phyloP scores from a whole-genome alignment of 2,888 invertebrate species.

The Drepana falcataria region DNA sequence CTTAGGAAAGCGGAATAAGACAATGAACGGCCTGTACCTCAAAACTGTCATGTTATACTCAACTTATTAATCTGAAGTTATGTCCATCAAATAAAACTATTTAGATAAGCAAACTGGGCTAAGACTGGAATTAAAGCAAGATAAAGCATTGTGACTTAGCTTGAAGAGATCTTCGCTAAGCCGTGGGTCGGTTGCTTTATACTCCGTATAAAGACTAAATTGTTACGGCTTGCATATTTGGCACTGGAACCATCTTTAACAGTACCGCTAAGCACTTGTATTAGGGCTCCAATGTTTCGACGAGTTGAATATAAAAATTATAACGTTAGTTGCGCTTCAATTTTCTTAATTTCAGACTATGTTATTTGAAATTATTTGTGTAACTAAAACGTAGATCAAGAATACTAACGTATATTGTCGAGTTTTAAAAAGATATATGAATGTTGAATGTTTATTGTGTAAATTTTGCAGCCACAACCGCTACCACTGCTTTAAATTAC shows the following conservation, averaged over 20 bases:
- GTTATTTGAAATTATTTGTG: background rate
- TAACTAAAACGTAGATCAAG: background rate
- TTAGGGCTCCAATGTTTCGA: conserved; percentile 48
- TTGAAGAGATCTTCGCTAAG: conserved; percentile 22
- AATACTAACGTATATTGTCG: background rate
- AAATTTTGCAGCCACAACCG: no score
- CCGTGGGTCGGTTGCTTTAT: conserved; percentile 53
- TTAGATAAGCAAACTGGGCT: conserved; percentile 35
- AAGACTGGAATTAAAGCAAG: conserved; percentile 28
- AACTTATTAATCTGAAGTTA: conserved; percentile 14
- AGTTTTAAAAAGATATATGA: background rate
- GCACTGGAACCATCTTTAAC: conserved; percentile 61
- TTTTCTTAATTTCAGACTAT: background rate
- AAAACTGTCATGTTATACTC: conserved; percentile 7
- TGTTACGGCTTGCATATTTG: conserved; percentile 68
- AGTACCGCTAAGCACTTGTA: conserved; percentile 70
- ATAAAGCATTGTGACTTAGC: conserved; percentile 27
- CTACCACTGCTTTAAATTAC: no score
- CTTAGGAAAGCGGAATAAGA: background rate
- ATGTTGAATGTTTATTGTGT: no score
- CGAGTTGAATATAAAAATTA: conserved; percentile 48
- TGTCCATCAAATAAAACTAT: conserved; percentile 28
- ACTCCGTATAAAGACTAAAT: conserved; percentile 63
- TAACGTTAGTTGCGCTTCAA: background rate
- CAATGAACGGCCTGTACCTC: background rate